phyloP scores from a whole-genome alignment of 2,113 vertebrate genomes.

The Eulacestoma nigropectus region DNA sequence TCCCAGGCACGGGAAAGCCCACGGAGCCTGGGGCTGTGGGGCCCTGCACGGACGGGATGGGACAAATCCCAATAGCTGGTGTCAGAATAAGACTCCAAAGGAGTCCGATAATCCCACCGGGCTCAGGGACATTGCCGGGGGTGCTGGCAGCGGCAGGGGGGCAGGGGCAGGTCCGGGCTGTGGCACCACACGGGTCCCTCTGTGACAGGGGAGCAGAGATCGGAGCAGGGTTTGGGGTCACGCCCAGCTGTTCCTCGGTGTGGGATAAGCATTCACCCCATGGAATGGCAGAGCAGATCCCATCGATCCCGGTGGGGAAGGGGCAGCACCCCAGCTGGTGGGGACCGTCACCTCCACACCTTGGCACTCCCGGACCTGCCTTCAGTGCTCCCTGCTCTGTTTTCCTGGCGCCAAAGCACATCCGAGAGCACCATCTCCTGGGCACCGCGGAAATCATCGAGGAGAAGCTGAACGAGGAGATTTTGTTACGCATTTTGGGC shows the following conservation, averaged over 20 bases:
- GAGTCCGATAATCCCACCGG: accelerated
- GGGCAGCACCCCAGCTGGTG: background rate
- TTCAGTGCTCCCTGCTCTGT: accelerated
- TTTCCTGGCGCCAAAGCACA: background rate
- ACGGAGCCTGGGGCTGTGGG: accelerated
- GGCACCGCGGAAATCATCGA: background rate
- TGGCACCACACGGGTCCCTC: background rate
- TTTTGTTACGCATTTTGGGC: accelerated
- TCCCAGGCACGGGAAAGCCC: background rate
- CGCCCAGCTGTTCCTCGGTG: background rate
- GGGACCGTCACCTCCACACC: background rate
- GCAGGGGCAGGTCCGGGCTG: background rate
- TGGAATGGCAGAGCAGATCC: background rate
- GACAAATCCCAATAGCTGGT: background rate
- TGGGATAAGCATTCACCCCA: background rate
- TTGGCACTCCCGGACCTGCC: accelerated
- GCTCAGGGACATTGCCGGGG: background rate
- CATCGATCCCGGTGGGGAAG: background rate
- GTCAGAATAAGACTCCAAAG: background rate
- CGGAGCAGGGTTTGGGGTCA: accelerated
- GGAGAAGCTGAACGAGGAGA: background rate
- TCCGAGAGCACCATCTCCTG: slow-evolving; percentile 48
- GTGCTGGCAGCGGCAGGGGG: background rate
- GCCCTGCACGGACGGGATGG: background rate
- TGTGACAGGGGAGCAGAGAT: accelerated